A percentile compares a stretch with the other conserved stretches of the same genome.
phyloP scores from a whole-genome alignment of 2,113 vertebrate genomes.

The Rhinichthys klamathensis region DNA sequence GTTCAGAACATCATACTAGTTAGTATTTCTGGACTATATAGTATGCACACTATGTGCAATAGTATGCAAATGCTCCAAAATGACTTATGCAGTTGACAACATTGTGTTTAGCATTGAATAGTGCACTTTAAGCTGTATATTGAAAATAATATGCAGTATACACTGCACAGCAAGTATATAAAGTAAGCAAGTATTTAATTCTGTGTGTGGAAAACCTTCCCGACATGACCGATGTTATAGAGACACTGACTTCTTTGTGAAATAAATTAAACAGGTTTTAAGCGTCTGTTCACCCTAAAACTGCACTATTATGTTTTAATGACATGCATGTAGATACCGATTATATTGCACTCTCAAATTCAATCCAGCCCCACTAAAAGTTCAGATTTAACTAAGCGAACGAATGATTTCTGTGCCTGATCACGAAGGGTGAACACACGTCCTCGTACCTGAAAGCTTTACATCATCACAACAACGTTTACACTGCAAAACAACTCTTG shows the following conservation, averaged over 20 bases:
- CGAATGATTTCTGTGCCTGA: slow-evolving; percentile 3
- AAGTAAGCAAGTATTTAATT: background rate
- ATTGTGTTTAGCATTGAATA: background rate
- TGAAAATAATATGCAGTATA: background rate
- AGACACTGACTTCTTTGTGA: background rate
- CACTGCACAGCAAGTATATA: background rate
- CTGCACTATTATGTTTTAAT: slow-evolving; percentile 29
- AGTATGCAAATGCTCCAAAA: background rate
- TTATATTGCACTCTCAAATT: slow-evolving; percentile 65
- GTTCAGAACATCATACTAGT: background rate
- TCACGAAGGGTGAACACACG: slow-evolving; percentile 26
- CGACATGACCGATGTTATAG: background rate
- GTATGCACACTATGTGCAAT: background rate
- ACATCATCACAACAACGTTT: background rate
- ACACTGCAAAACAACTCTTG: background rate
- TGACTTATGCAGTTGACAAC: background rate
- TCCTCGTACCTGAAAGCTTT: background rate
- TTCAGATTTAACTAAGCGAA: slow-evolving; percentile 38
- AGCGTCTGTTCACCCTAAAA: slow-evolving; percentile 22
- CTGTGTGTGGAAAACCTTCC: background rate
- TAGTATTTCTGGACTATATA: background rate
- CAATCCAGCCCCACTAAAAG: slow-evolving; percentile 55
- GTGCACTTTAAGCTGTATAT: background rate
- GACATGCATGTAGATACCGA: slow-evolving; percentile 1
- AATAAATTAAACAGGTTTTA: background rate